Evolutionary conservation across 1,140 invertebrate species (phyloP), one percentile per base, ranked within the genome.

Genomic region (Vanessa tameamea): DNA sequence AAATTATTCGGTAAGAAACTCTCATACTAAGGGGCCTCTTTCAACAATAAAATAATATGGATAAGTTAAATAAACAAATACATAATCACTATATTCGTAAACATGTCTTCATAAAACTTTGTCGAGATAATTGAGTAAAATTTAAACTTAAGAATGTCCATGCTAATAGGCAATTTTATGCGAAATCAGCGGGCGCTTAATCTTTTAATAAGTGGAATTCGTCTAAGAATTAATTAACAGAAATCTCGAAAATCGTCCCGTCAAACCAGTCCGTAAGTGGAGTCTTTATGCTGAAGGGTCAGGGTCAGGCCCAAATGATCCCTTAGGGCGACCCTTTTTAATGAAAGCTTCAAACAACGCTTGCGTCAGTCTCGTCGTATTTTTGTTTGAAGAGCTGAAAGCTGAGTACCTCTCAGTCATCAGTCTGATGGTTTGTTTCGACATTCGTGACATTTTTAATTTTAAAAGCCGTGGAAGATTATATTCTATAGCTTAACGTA

Each of bases 281-380:
- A 64, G 69, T 72, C 70, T 72, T 72, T 72, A 72, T 48, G 63
- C 55, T 64, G 50, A 47, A 37, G 75, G 74, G 51, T 76, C 66
- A 64, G 53, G 73, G 77, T 75, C 73, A 70, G 64, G 51, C 55
- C 53, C 26, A 65, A 69, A 66, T 75, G 73, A 75, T 73, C 73
- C 68, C 69, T 75, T 26, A 66, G 66, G 64, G 77, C 51, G 72
- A 64, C 65, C 70, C 73, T 72, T 65, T 73, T 78, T 78, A 78
- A 78, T 78, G 69, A 75, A 78, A 74, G 70, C 73, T 70, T 75
- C 70, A 75, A 78, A 69, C 55, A 72, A 72, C 73, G 64, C 73
- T 59, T 59, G 57, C 43, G 8, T 59, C 20, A 59, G 55, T 64
- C 67, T 66, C 65, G 26, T 16, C 47, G 68, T 75, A 75, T 75